Conservation (phyloP, 2,888 invertebrate species). For the Ophion slaviceki region DNA sequence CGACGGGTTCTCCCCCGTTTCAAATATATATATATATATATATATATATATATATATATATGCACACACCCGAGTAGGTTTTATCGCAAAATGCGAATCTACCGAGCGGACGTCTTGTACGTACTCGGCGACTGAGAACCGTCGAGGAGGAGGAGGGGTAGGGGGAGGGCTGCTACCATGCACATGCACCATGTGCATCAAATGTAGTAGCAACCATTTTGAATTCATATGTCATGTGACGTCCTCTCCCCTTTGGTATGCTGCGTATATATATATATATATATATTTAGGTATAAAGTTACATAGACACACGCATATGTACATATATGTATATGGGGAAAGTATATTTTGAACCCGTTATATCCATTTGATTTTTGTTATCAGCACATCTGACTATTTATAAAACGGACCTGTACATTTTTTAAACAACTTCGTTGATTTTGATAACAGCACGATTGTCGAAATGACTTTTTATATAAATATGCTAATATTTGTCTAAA, state of each 20-base stretch:
- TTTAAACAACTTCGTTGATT: no score
- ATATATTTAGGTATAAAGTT: constrained; percentile 26
- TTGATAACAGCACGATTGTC: no score
- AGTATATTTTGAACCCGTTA: no score
- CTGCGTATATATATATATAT: constrained; percentile 4
- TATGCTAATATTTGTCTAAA: no score
- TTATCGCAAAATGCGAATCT: constrained; percentile 75
- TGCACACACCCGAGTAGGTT: constrained; percentile 56
- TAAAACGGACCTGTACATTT: no score
- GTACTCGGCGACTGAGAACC: constrained; percentile 65
- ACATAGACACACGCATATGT: not conserved
- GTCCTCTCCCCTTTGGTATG: constrained; percentile 40
- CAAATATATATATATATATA: constrained; percentile 5
- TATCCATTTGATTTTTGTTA: no score
- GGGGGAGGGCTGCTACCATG: constrained; percentile 51
- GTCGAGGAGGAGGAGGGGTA: constrained; percentile 32
- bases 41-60: not conserved
- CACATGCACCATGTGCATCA: constrained; percentile 68
- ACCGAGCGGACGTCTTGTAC: constrained; percentile 68
- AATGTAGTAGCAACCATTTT: constrained; percentile 76
- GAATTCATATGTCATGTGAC: constrained; percentile 75
- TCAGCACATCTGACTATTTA: no score
- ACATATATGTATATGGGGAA: no score
- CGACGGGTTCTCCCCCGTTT: constrained; percentile 58
- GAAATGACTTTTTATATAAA: no score